Evolutionary conservation across 2,113 vertebrate species (phyloP).

Genomic region (Pollimyrus isidori): DNA sequence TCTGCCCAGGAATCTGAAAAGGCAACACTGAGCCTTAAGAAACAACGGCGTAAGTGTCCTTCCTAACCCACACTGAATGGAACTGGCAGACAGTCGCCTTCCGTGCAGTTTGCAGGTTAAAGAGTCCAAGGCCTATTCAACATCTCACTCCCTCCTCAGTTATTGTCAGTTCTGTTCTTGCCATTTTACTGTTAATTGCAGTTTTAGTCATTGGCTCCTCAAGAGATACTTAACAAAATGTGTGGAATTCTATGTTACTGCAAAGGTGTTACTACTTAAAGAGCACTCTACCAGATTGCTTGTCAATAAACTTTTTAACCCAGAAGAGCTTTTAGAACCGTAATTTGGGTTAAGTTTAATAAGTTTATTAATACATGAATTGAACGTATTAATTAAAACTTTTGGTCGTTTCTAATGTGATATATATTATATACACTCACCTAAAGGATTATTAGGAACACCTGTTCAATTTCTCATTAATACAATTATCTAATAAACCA

Average conservation of each 20-base stretch:
- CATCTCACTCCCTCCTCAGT: neutral
- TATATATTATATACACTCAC: neutral
- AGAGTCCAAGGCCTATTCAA: neutral
- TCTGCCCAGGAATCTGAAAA: slow-evolving; percentile 61
- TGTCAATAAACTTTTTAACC: neutral
- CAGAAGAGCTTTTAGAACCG: neutral
- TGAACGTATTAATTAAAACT: neutral
- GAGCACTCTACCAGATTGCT: neutral
- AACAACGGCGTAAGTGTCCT: neutral
- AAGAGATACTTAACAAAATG: no score
- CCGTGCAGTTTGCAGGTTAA: neutral
- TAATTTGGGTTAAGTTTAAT: neutral
- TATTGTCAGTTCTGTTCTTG: neutral
- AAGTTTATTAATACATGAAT: neutral
- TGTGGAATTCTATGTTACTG: neutral
- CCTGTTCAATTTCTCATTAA: no score
- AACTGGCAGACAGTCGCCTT: neutral
- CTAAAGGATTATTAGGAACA: no score
- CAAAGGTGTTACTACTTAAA: neutral
- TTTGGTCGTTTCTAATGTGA: neutral
- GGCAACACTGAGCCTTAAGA: neutral
- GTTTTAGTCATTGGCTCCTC: no score
- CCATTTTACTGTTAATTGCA: no score
- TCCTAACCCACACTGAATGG: neutral
- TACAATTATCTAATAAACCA: no score